Conservation (phyloP, 35 echinoderm and acorn worm genomes). For the Ophiothrix spiculata region DNA sequence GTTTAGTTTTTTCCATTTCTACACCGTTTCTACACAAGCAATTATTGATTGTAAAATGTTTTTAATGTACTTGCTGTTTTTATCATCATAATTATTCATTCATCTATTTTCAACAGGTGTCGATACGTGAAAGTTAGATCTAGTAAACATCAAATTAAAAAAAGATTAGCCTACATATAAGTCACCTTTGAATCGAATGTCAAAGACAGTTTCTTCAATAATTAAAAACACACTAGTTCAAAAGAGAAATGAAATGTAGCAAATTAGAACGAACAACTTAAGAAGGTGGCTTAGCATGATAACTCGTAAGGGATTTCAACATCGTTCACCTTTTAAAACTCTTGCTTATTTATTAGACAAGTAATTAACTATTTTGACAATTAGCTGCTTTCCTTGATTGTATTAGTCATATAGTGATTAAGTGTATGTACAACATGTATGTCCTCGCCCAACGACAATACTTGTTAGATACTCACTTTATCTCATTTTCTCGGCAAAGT, state of each 20-base stretch:
- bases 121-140: too few relatives aligned
- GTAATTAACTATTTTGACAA: background rate
- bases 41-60: too few relatives aligned
- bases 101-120: too few relatives aligned
- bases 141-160: too few relatives aligned
- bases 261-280: slow-evolving; percentile 1
- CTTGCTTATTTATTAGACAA: background rate
- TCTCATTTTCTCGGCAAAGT: background rate
- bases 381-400: background rate
- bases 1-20: too few relatives aligned
- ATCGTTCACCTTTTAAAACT: background rate
- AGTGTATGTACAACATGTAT: slow-evolving; percentile 2
- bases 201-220: too few relatives aligned
- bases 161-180: too few relatives aligned
- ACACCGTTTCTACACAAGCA: too few relatives aligned
- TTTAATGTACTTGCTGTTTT: too few relatives aligned
- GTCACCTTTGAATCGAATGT: too few relatives aligned
- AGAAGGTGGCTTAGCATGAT: background rate
- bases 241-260: background rate
- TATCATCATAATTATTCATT: too few relatives aligned
- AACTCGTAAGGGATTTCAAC: background rate
- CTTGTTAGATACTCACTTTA: background rate
- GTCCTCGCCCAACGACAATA: background rate
- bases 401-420: background rate
- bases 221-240: background rate